phyloP scores from a whole-genome alignment of 2,797 vertebrate genomes.

The Masticophis lateralis region DNA sequence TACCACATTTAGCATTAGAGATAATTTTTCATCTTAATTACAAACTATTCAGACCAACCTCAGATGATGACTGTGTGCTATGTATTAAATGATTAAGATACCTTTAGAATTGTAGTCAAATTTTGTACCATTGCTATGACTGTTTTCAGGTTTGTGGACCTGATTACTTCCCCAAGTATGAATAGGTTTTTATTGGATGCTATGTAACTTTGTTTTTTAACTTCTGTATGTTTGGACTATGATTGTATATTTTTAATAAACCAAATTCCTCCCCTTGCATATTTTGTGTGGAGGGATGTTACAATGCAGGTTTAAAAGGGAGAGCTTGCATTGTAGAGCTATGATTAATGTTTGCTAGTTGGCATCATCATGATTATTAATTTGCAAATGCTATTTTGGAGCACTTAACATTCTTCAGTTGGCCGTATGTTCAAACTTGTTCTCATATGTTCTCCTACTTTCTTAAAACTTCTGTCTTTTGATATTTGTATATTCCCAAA shows the following conservation, averaged over 20 bases:
- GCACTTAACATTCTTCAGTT: background rate
- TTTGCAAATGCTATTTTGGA: background rate
- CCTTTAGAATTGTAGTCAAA: background rate
- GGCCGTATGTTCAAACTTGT: background rate
- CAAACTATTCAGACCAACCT: background rate
- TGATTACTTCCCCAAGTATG: background rate
- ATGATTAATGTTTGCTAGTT: background rate
- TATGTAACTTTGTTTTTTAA: background rate
- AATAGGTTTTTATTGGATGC: background rate
- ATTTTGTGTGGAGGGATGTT: background rate
- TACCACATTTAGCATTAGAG: background rate
- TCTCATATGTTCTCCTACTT: background rate
- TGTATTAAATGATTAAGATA: background rate
- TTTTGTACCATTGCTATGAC: background rate
- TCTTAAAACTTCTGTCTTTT: background rate
- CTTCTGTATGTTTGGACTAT: background rate
- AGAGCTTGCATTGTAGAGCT: background rate
- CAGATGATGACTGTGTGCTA: background rate
- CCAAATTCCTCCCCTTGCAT: background rate
- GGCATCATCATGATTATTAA: background rate
- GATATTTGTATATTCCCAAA: background rate
- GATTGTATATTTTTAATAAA: background rate
- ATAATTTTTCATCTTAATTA: background rate
- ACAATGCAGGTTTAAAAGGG: background rate
- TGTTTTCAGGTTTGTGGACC: background rate